These are phyloP conservation scores for Pachyramphus minor DNA, from an alignment of 2,113 vertebrate species.

Conservation along the genomic window DNA sequence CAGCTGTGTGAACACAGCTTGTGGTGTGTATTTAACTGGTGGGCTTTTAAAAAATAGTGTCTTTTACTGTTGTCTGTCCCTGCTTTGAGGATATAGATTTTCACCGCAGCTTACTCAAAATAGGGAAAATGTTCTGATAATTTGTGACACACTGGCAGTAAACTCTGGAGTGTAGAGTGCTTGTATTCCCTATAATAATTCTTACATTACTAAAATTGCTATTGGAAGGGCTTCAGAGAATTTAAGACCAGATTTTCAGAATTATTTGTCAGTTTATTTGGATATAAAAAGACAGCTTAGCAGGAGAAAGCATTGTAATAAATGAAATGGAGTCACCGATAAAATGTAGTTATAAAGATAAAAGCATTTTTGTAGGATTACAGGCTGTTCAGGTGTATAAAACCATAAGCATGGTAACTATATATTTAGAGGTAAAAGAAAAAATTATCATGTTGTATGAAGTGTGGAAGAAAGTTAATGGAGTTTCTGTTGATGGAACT, in stretches of 20 bases:
- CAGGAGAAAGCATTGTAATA: background rate
- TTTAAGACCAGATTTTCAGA: conserved; percentile 27
- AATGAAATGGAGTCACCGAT: background rate
- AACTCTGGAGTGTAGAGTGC: background rate
- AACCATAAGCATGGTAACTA: background rate
- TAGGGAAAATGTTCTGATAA: background rate
- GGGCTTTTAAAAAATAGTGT: background rate
- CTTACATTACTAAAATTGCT: background rate
- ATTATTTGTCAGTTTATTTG: conserved; percentile 16
- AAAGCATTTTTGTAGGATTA: background rate
- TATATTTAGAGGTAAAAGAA: background rate
- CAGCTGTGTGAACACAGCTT: background rate
- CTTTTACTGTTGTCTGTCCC: background rate
- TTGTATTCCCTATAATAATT: background rate
- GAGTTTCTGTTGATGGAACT: background rate
- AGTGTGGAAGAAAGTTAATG: background rate
- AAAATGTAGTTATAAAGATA: conserved; percentile 32
- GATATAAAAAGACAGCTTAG: conserved; percentile 3
- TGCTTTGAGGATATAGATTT: background rate
- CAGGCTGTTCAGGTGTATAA: background rate
- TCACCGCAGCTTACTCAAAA: background rate
- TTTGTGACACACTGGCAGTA: background rate
- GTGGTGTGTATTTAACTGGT: background rate
- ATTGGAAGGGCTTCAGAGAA: conserved; percentile 12
- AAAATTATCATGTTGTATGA: background rate